These are phyloP conservation scores for Pseudopipra pipra DNA, from an alignment of 2,113 vertebrate species.

Conservation along the genomic window DNA sequence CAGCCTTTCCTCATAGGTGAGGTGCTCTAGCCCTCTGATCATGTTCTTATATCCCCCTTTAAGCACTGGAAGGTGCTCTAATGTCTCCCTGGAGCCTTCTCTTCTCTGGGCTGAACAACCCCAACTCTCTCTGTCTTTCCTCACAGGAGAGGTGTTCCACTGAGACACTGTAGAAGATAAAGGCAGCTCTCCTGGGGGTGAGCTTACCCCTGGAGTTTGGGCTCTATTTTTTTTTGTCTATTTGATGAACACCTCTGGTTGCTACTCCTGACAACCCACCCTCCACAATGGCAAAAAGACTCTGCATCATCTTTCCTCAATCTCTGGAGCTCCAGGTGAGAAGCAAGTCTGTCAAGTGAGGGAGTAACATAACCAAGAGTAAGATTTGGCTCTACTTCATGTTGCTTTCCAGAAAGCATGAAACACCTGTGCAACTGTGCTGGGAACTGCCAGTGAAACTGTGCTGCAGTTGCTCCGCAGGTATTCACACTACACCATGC, in stretches of 20 bases:
- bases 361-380: background rate
- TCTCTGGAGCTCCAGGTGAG: background rate
- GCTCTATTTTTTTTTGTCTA: background rate
- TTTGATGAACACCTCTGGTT: background rate
- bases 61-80: background rate
- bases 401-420: background rate
- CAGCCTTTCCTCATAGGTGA: background rate
- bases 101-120: background rate
- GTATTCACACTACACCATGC: background rate
- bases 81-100: background rate
- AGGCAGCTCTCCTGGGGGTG: background rate
- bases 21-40: no score
- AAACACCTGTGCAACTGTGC: background rate
- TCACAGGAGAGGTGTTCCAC: background rate
- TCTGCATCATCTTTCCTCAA: accelerated
- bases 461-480: background rate
- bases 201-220: background rate
- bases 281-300: background rate
- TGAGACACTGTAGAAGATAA: accelerated
- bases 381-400: background rate
- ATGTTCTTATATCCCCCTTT: no score
- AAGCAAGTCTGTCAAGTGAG: background rate
- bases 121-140: background rate
- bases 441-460: background rate
- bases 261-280: background rate